These are phyloP conservation scores for Petrolisthes manimaculis DNA, from an alignment of 2,888 invertebrate species.

Conservation along the genomic window DNA sequence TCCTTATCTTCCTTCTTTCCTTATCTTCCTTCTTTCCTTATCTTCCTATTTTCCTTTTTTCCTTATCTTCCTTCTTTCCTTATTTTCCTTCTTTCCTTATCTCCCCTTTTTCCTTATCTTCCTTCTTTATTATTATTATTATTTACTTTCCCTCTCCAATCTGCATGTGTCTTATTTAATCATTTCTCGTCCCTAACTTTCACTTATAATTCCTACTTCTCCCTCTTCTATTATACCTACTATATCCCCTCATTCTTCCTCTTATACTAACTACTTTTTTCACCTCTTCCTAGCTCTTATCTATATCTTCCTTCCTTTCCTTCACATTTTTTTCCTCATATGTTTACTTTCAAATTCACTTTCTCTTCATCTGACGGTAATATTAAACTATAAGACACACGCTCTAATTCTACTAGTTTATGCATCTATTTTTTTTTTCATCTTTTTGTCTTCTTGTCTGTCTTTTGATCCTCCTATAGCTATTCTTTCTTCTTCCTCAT, in stretches of 20 bases:
- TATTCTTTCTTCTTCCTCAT: background rate
- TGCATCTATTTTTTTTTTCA: background rate
- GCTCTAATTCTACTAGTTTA: too few species aligned
- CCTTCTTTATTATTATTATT: background rate
- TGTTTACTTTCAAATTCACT: background rate
- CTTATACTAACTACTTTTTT: too few species aligned
- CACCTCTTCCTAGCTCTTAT: background rate
- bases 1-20: too few species aligned
- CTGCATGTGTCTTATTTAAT: too few species aligned
- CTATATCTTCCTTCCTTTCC: background rate
- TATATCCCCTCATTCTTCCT: too few species aligned
- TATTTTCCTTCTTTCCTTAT: background rate
- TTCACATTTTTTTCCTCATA: background rate
- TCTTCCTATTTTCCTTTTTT: background rate
- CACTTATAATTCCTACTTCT: too few species aligned
- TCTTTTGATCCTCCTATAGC: background rate
- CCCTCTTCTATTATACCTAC: too few species aligned
- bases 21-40: too few species aligned
- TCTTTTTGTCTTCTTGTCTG: background rate
- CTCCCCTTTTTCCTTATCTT: background rate
- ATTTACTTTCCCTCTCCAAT: too few species aligned
- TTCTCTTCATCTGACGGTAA: too few species aligned
- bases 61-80: background rate
- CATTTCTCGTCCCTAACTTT: too few species aligned
- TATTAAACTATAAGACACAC: too few species aligned